Conservation (phyloP, 1,140 invertebrate species). For the Eulimnadia texana region DNA sequence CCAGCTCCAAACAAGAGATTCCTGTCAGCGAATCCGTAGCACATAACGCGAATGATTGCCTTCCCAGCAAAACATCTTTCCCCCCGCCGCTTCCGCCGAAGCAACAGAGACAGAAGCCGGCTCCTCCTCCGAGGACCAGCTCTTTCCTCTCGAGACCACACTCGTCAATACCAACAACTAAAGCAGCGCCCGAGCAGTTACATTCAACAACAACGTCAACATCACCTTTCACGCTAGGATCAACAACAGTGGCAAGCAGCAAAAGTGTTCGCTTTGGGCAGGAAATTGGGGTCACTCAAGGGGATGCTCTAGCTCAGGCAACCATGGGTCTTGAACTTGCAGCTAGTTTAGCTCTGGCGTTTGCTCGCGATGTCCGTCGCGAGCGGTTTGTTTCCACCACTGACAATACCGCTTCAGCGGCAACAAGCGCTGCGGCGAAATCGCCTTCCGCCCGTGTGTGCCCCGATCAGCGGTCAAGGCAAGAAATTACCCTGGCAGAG, state of each 20-base stretch:
- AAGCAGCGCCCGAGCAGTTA: not conserved
- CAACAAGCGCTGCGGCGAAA: not conserved
- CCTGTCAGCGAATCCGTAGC: not conserved
- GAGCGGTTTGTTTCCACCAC: not conserved
- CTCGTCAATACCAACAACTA: not conserved
- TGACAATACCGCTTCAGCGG: not conserved
- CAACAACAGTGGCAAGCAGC: not conserved
- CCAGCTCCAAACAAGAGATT: not conserved
- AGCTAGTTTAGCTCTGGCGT: constrained; percentile 5
- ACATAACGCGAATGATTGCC: not conserved
- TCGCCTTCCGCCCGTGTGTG: not conserved
- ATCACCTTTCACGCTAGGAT: not conserved
- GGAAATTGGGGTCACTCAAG: not conserved
- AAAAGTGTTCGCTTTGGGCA: constrained; percentile 8
- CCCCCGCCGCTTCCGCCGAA: constrained; percentile 3
- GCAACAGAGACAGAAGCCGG: not conserved
- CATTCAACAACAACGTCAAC: not conserved
- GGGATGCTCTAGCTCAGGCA: not conserved
- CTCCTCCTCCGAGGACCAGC: constrained; percentile 1
- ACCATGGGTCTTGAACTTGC: not conserved
- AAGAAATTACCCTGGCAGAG: constrained; percentile 5
- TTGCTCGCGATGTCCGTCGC: constrained; percentile 5
- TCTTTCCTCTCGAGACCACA: not conserved
- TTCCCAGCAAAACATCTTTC: not conserved
- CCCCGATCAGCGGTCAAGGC: not conserved